A percentile compares a stretch with the other conserved stretches of the same genome.
Evolutionary conservation across 2,888 invertebrate species (phyloP).

Genomic region (Phlogophora meticulosa): DNA sequence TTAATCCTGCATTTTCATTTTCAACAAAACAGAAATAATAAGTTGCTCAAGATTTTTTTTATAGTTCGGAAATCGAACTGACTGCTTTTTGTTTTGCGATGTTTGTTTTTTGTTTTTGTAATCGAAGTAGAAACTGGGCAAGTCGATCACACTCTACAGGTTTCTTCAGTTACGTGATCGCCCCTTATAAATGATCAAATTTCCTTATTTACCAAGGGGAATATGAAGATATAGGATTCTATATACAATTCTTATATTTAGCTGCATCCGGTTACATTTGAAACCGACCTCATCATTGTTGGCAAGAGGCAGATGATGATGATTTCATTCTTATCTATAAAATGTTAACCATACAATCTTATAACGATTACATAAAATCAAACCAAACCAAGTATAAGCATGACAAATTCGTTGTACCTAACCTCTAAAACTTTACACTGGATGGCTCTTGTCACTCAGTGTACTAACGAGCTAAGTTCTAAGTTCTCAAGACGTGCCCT

Average conservation of each 20-base stretch:
- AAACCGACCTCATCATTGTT: no score
- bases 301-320: no score
- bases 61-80: conserved; percentile 4
- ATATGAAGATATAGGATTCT: no score
- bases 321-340: no score
- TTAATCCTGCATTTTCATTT: not conserved
- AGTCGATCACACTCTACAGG: not conserved
- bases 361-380: not conserved
- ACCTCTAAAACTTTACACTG: conserved; percentile 39
- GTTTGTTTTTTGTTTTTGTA: no score
- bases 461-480: conserved; percentile 73
- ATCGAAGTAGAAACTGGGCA: not conserved
- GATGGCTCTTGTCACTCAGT: conserved; percentile 63
- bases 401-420: conserved; percentile 39
- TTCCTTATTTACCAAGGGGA: not conserved
- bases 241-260: no score
- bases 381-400: conserved; percentile 21
- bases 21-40: not conserved
- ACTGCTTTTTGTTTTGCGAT: not conserved
- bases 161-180: not conserved
- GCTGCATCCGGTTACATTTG: no score
- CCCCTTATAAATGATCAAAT: not conserved
- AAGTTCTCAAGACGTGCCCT: conserved; percentile 70
- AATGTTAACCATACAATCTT: not conserved
- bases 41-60: not conserved